A percentile compares a stretch with the other conserved stretches of the same genome.
Conservation (phyloP, 2,113 vertebrate genomes). For the Rhineura floridana region DNA sequence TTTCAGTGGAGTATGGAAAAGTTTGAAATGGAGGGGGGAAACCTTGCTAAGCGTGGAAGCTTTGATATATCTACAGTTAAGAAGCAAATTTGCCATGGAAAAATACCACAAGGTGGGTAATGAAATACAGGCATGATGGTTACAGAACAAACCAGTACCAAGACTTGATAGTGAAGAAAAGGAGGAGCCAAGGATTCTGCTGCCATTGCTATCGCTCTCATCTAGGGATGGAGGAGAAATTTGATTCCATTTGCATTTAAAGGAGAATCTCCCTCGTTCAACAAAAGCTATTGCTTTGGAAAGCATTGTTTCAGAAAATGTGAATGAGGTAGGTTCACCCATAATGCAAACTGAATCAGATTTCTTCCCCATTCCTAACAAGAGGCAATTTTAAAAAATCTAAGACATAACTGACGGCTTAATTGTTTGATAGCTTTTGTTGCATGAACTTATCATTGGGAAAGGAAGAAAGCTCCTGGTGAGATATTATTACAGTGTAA, state of each 20-base stretch:
- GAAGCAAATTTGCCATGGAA: not conserved
- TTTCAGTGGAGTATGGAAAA: not conserved
- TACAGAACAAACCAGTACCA: not conserved
- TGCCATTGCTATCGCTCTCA: too few relatives aligned
- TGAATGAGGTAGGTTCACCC: too few relatives aligned
- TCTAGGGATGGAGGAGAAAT: too few relatives aligned
- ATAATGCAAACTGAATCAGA: too few relatives aligned
- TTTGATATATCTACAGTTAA: not conserved
- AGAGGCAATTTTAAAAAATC: not conserved
- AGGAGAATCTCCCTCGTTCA: too few relatives aligned
- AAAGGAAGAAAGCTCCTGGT: not conserved
- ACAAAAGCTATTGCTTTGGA: too few relatives aligned
- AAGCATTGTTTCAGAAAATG: too few relatives aligned
- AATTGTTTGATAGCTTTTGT: not conserved
- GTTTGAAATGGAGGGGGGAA: not conserved
- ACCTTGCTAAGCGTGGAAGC: too few relatives aligned
- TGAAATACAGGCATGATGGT: too few relatives aligned
- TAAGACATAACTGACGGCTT: not conserved
- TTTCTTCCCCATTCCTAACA: not conserved
- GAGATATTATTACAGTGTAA: not conserved
- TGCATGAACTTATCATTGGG: not conserved
- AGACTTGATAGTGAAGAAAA: too few relatives aligned
- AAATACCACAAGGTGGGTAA: not conserved
- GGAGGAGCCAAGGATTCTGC: too few relatives aligned
- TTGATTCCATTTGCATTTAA: too few relatives aligned